Conservation (phyloP, 1,140 invertebrate genomes). For the Sitobion miscanthi region DNA sequence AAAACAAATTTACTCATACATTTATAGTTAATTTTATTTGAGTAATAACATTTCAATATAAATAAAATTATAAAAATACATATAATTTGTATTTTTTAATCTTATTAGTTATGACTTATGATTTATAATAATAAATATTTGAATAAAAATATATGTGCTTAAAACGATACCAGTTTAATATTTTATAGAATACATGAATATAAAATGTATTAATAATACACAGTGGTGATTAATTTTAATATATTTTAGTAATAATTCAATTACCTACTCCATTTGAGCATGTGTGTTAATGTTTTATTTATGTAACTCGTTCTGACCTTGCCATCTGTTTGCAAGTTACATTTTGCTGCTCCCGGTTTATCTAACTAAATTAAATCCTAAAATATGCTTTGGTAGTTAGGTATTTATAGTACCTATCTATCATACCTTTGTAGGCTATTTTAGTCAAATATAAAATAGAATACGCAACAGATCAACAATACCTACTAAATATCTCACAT, state of each 20-base stretch:
- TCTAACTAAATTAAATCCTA: background rate
- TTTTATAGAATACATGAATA: background rate
- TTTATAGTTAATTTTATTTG: background rate
- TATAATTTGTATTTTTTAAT: background rate
- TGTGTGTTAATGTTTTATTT: background rate
- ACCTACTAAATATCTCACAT: background rate
- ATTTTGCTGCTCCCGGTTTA: background rate
- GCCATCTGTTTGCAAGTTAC: background rate
- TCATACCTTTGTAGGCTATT: background rate
- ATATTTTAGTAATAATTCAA: background rate
- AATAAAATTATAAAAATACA: background rate
- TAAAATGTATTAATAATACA: background rate
- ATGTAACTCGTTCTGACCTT: conserved; percentile 15
- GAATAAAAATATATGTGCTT: background rate
- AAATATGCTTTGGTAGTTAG: background rate
- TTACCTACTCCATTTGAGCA: background rate
- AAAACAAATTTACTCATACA: no score
- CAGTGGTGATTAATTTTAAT: background rate
- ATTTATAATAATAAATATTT: background rate
- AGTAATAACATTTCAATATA: background rate
- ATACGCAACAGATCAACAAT: background rate
- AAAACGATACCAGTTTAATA: background rate
- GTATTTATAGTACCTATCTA: background rate
- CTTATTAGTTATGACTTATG: background rate
- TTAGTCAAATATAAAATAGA: background rate